Base-by-base conservation (phyloP, 1,140 invertebrate species). In the Drosophila erecta region DNA sequence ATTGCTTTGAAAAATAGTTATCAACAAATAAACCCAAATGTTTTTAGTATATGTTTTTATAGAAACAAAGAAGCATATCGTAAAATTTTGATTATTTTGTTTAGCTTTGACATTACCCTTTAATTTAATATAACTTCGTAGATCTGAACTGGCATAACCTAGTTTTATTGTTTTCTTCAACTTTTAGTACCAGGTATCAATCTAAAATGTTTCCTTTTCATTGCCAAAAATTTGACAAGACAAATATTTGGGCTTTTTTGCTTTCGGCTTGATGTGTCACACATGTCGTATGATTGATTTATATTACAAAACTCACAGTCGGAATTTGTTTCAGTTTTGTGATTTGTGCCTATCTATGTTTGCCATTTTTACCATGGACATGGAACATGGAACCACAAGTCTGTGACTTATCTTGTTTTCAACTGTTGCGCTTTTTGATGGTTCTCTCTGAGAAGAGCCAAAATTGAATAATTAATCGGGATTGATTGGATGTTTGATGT, bases 201-300 rank as follows among this genome's bases (percentile, higher is more conserved):
- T 1, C 2, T 11, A 47, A 10, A 10, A 17, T 8, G 12, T 15
- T 53, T 35, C 6, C 30, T 33, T 33, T 6, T 0, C 5, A 8
- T 38, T 38, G 1, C 10, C 12, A 4, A 37, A 22, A 30, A 17
- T 47, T 11, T 33, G 6, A 4, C 5, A 12, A n/a, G 40, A 15
- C 24, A 20, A 67, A 49, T 51, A 40, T 72, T 49, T 61, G 54
- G 37, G 12, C 57, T 43, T 72, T 62, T 69, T 77, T 64, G 30
- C 64, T 49, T 66, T 70, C 33, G n/a, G 62, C 64, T 47, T 73
- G 53, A 57, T 78, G 44, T 71, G 78, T 44, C 57, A 51, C 74
- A 78, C 65, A 75, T 75, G 73, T 81, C 65, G 83, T 86, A 78
- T 87, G 69, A 81, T 86, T 87, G 78, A 86, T 87, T 86, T 85